phyloP scores from a whole-genome alignment of 2,888 invertebrate genomes.

The Malachius bipustulatus region DNA sequence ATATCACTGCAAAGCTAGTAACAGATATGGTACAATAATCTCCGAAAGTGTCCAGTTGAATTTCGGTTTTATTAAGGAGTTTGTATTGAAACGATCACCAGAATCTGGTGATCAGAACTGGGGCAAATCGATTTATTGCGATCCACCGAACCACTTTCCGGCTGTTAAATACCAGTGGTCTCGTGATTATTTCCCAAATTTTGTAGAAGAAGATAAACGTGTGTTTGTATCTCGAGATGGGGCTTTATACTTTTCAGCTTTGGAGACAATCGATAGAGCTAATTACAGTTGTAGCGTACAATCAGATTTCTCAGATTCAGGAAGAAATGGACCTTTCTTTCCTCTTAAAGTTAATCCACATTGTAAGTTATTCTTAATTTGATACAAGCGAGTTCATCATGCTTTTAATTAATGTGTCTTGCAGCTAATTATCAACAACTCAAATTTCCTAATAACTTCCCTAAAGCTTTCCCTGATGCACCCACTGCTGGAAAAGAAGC shows the following conservation, averaged over 20 bases:
- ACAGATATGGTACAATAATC: conserved; percentile 75
- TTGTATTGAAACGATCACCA: conserved; percentile 72
- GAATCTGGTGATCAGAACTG: conserved; percentile 84
- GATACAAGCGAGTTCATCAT: neutral
- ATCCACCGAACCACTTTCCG: conserved; percentile 87
- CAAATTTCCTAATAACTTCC: conserved; percentile 89
- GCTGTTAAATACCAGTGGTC: conserved; percentile 86
- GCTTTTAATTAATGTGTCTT: conserved; percentile 20
- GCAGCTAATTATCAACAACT: conserved; percentile 77
- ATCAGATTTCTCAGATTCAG: conserved; percentile 74
- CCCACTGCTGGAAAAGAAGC: conserved; percentile 84
- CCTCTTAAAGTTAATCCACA: conserved; percentile 69
- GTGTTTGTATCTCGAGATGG: conserved; percentile 92
- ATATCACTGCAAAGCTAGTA: conserved; percentile 87
- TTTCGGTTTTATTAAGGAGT: conserved; percentile 84
- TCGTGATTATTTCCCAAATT: conserved; percentile 77
- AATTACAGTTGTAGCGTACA: conserved; percentile 88
- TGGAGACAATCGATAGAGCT: conserved; percentile 82
- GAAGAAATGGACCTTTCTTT: conserved; percentile 84
- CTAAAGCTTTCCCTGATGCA: conserved; percentile 89
- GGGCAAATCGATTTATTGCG: conserved; percentile 87
- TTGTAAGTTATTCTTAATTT: conserved; percentile 40
- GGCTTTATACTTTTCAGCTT: conserved; percentile 84
- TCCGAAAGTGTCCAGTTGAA: conserved; percentile 80
- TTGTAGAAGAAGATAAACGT: conserved; percentile 84